Conservation (phyloP, 2,113 vertebrate species). For the Chitala chitala region DNA sequence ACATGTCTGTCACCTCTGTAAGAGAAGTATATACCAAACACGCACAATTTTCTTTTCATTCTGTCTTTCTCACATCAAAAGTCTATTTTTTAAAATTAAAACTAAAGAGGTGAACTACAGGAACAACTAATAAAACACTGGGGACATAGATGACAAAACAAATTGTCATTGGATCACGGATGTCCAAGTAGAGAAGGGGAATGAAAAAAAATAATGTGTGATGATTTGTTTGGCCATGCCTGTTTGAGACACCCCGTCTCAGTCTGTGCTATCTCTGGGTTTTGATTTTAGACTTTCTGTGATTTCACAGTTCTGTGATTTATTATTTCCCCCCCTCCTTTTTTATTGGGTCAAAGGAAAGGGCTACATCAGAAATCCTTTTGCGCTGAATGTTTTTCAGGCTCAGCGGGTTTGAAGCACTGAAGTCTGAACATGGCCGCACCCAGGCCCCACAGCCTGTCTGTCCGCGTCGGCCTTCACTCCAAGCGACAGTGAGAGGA, state of each 20-base stretch:
- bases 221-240: constrained; percentile 59
- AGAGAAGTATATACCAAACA: background rate
- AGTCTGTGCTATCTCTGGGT: constrained; percentile 37
- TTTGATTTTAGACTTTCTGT: constrained; percentile 47
- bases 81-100: constrained; percentile 50
- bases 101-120: constrained; percentile 54
- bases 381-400: constrained; percentile 46
- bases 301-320: constrained; percentile 51
- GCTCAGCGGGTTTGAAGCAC: constrained; percentile 49
- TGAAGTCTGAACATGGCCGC: constrained; percentile 41
- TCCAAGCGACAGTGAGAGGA: constrained; percentile 33
- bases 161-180: constrained; percentile 48
- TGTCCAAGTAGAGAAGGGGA: constrained; percentile 51
- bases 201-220: constrained; percentile 49
- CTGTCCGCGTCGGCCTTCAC: constrained; percentile 36
- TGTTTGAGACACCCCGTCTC: constrained; percentile 50
- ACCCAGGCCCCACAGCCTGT: constrained; percentile 36
- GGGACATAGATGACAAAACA: constrained; percentile 61
- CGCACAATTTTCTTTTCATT: constrained; percentile 16
- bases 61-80: background rate
- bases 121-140: constrained; percentile 34
- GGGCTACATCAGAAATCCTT: constrained; percentile 37
- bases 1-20: constrained; percentile 51
- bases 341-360: constrained; percentile 36
- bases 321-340: constrained; percentile 41